These are phyloP conservation scores for Lathamus discolor DNA, from an alignment of 2,113 vertebrate genomes.

Conservation along the genomic window DNA sequence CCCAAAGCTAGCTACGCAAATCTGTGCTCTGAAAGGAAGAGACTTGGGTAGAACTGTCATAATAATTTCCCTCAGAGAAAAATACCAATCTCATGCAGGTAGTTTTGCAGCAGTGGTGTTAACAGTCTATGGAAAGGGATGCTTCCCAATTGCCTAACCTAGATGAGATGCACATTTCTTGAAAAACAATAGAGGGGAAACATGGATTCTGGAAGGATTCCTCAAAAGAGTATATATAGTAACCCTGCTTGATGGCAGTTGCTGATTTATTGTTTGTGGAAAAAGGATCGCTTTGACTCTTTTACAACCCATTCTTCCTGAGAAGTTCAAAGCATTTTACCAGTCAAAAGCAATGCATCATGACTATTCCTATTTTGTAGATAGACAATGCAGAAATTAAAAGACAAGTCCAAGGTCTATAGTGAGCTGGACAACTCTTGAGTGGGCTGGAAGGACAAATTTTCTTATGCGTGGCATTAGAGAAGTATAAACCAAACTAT, in stretches of 20 bases:
- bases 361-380: neutral
- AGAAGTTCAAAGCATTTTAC: slow-evolving; percentile 21
- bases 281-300: neutral
- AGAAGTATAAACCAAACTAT: neutral
- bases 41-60: neutral
- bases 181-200: neutral
- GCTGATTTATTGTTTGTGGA: slow-evolving; percentile 13
- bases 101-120: neutral
- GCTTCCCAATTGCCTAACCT: neutral
- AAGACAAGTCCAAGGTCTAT: neutral
- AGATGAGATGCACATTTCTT: slow-evolving; percentile 17
- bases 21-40: neutral
- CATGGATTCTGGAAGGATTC: slow-evolving; percentile 6
- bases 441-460: neutral
- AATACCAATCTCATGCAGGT: neutral
- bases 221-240: neutral
- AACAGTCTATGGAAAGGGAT: neutral
- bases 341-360: neutral
- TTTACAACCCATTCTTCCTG: neutral
- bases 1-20: neutral
- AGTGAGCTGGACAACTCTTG: neutral
- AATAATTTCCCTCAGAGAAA: neutral
- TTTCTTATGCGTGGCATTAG: neutral
- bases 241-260: neutral
- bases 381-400: neutral